Percentiles rank a stretch among this genome's conserved stretches.
Conservation (phyloP, 2,113 vertebrate species). For the Megaceryle torquata region DNA sequence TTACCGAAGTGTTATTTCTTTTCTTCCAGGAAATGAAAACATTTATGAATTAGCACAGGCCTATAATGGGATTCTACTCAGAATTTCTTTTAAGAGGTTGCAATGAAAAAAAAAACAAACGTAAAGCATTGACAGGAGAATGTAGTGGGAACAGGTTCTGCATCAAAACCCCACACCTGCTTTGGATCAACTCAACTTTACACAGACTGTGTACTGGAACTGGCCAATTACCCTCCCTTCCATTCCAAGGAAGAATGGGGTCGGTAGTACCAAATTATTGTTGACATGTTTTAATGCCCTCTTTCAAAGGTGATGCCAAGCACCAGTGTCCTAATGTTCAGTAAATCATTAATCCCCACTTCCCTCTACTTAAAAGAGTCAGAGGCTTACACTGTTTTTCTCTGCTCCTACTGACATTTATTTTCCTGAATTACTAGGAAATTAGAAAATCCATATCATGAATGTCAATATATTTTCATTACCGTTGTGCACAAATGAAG, state of each 20-base stretch:
- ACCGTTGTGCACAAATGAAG: not conserved
- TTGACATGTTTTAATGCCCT: not conserved
- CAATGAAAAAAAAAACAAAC: too few relatives aligned
- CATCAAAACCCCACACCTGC: rapidly evolving
- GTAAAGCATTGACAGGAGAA: rapidly evolving
- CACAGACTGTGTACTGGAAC: not conserved
- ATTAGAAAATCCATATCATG: not conserved
- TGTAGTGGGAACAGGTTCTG: not conserved
- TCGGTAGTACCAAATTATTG: rapidly evolving
- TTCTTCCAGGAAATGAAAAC: not conserved
- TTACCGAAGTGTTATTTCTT: not conserved
- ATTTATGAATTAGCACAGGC: not conserved
- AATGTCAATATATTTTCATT: not conserved
- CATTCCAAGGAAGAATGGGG: not conserved
- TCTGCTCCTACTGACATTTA: rapidly evolving
- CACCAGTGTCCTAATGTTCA: not conserved
- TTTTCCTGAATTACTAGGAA: not conserved
- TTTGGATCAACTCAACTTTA: not conserved
- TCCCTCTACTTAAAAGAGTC: not conserved
- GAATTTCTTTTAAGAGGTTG: not conserved
- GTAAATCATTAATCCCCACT: not conserved
- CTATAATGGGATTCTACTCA: not conserved
- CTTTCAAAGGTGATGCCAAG: not conserved
- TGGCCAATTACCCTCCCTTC: not conserved
- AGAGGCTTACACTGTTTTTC: not conserved